Percentiles rank a stretch among this genome's conserved stretches.
These are phyloP conservation scores for Archocentrus centrarchus DNA, from an alignment of 2,113 vertebrate genomes.

Conservation along the genomic window DNA sequence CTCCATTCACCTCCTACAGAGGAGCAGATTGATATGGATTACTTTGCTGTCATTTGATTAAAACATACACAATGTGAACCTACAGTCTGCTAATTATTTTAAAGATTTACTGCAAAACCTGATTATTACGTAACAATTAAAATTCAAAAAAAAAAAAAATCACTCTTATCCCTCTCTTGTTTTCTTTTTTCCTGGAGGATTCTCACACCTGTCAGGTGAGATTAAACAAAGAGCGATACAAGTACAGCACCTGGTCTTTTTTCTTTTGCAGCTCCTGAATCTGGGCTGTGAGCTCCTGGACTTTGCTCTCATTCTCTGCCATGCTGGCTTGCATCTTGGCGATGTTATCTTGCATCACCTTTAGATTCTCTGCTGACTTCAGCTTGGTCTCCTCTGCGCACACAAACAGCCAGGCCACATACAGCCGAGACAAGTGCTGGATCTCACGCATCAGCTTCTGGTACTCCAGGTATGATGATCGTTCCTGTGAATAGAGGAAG, in stretches of 20 bases:
- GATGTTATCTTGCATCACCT: conserved; percentile 84
- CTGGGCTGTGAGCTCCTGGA: conserved; percentile 84
- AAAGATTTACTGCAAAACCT: neutral
- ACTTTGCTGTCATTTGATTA: neutral
- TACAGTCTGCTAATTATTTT: neutral
- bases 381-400: conserved; percentile 87
- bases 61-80: neutral
- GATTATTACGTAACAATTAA: neutral
- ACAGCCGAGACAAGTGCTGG: conserved; percentile 88
- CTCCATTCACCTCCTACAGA: conserved; percentile 84
- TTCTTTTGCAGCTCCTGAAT: conserved; percentile 87
- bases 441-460: conserved; percentile 89
- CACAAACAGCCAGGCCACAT: conserved; percentile 89
- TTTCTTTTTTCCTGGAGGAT: no score
- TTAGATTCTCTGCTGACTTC: conserved; percentile 82
- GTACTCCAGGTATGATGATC: conserved; percentile 90
- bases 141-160: neutral
- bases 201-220: no score
- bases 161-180: neutral
- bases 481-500: conserved; percentile 80
- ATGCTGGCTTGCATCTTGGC: conserved; percentile 81
- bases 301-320: conserved; percentile 81
- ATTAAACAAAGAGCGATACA: no score
- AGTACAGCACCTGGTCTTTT: conserved; percentile 83
- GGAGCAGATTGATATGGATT: neutral